Evolutionary conservation across 2,888 invertebrate genomes (phyloP), one percentile per base, ranked within the genome.

Genomic region (Pyrochroa serraticornis): DNA sequence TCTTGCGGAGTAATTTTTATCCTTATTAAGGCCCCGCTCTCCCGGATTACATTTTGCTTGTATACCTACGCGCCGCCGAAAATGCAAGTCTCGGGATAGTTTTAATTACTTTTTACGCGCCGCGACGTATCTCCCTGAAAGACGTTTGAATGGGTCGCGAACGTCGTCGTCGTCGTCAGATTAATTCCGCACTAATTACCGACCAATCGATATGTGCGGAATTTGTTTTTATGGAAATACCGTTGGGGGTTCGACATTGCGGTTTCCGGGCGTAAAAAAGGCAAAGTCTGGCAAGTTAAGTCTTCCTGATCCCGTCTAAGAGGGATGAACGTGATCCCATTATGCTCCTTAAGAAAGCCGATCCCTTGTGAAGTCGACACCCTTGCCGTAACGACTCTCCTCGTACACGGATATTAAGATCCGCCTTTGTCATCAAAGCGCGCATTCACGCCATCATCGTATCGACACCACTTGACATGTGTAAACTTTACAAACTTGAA

Each of bases 271-370:
- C 68, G 73, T 70, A 75, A 79, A 79, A 75, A 73, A 75, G 69
- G 68, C 69, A 71, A 74, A 75, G 68, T 71, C 71, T 71, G 71
- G 73, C 69, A 68, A 69, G 72, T 69, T 77, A 77, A 77, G 76
- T 70, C 73, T 60, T 69, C 63, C 71, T 76, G 76, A 77, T 77
- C 77, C 77, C 73, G 72, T 75, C 76, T 78, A 77, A 77, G 77
- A 77, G 77, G 78, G 79, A 79, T 79, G 72, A 79, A 79, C 79
- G 78, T 78, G 79, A 79, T 79, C 77, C 79, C 77, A 78, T 79
- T 79, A 79, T 77, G 74, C 76, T 76, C 75, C 77, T 79, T 77
- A 78, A 78, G 79, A 76, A 78, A 79, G 77, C 71, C 74, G 78
- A 78, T 77, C 78, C 76, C 75, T 70, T 74, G 74, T 73, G 75